Conservation (phyloP, 2,797 vertebrate genomes). For the Gambelia wislizenii region DNA sequence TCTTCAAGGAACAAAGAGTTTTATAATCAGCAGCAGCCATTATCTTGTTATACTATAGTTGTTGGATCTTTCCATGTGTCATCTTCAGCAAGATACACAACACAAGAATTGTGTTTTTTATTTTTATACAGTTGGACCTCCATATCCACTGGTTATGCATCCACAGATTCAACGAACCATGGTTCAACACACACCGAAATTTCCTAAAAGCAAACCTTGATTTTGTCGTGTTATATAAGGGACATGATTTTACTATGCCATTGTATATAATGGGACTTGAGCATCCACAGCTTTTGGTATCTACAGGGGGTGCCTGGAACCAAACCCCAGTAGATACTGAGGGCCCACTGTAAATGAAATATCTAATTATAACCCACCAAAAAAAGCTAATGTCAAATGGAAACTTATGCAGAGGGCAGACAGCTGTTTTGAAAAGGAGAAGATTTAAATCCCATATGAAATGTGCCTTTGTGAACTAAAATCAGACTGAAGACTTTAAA, state of each 20-base stretch:
- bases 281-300: too few relatives aligned
- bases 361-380: not conserved
- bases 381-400: not conserved
- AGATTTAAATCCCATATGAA: not conserved
- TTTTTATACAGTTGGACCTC: too few relatives aligned
- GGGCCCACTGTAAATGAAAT: too few relatives aligned
- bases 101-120: not conserved
- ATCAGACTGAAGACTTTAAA: not conserved
- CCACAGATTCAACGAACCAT: too few relatives aligned
- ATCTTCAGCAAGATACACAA: not conserved
- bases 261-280: too few relatives aligned
- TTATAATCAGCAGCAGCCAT: not conserved
- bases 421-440: not conserved
- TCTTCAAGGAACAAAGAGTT: slow-evolving; percentile 5
- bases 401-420: not conserved
- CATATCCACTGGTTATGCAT: too few relatives aligned
- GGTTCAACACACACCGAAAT: too few relatives aligned
- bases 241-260: too few relatives aligned
- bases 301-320: too few relatives aligned
- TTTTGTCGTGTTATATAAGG: too few relatives aligned
- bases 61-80: not conserved
- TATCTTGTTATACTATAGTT: not conserved
- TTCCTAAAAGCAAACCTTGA: too few relatives aligned
- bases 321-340: too few relatives aligned
- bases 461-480: not conserved